Evolutionary conservation across 2,797 vertebrate genomes (phyloP).

Genomic region (Phoebastria nigripes): DNA sequence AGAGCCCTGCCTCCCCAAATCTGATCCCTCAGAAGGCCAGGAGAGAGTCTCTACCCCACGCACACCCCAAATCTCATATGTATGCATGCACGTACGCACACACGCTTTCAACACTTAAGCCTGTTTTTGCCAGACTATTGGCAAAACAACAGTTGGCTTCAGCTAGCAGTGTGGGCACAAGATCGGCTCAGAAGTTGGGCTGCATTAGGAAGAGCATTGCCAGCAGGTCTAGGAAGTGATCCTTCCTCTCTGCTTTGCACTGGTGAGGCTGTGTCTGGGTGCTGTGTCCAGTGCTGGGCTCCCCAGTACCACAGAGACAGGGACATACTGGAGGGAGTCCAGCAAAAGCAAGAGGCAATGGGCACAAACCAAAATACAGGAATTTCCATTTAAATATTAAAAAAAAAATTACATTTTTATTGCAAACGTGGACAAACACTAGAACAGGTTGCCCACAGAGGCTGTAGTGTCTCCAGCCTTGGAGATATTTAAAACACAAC

Average conservation of each 20-base stretch:
- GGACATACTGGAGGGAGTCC: background rate
- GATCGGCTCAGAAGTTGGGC: background rate
- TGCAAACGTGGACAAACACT: background rate
- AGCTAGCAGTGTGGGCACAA: background rate
- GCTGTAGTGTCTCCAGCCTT: background rate
- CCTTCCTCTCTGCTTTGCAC: background rate
- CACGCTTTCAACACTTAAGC: background rate
- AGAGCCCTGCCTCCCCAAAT: background rate
- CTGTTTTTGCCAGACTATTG: background rate
- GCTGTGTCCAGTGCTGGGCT: background rate
- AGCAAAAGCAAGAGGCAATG: background rate
- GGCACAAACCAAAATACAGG: background rate
- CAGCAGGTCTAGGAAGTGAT: background rate
- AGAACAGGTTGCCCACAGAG: background rate
- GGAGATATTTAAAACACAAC: background rate
- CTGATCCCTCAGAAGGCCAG: background rate
- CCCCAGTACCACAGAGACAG: background rate
- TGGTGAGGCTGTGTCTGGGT: background rate
- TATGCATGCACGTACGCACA: background rate
- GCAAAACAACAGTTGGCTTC: background rate
- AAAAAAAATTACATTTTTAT: background rate
- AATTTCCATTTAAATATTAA: background rate
- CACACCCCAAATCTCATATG: background rate
- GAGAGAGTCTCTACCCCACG: background rate
- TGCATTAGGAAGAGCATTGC: fast-evolving